Conservation (phyloP, 2,113 vertebrate species). For the Perca flavescens region DNA sequence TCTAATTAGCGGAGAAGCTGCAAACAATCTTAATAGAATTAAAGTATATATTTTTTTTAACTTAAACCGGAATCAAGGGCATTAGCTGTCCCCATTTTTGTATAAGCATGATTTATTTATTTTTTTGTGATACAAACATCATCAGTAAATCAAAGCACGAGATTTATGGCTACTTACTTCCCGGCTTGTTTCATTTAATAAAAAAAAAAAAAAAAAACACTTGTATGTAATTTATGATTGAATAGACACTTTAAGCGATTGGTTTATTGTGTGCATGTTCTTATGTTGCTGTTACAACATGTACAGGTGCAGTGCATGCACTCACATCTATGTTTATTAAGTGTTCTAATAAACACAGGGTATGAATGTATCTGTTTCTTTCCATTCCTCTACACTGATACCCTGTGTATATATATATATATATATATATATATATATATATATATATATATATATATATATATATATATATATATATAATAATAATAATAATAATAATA, state of each 20-base stretch:
- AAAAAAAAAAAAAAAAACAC: slow-evolving; percentile 3
- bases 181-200: neutral
- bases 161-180: neutral
- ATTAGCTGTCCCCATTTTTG: neutral
- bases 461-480: no score
- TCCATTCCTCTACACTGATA: neutral
- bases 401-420: no score
- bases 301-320: neutral
- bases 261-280: neutral
- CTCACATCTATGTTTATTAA: neutral
- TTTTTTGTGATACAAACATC: neutral
- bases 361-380: slow-evolving; percentile 16
- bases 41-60: neutral
- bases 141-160: neutral
- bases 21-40: neutral
- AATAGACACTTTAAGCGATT: neutral
- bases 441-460: no score
- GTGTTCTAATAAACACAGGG: slow-evolving; percentile 27
- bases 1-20: slow-evolving; percentile 6
- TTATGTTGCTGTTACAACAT: neutral
- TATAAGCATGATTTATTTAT: neutral
- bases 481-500: no score
- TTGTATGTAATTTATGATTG: neutral
- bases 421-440: no score
- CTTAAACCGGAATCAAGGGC: neutral